phyloP scores from a whole-genome alignment of 2,113 vertebrate genomes.

The Amazona guildingii region DNA sequence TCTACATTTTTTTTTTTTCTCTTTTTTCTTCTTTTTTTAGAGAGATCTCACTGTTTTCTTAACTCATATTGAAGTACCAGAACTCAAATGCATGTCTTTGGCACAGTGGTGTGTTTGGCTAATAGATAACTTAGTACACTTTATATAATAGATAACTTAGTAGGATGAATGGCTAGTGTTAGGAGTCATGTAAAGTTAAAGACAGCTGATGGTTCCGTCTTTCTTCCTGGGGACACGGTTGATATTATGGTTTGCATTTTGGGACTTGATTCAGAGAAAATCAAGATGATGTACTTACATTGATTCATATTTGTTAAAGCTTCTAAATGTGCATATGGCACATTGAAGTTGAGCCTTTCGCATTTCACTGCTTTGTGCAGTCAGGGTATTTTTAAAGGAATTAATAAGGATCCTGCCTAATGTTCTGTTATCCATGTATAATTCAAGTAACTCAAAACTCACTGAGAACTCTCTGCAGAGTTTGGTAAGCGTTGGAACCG shows the following conservation, averaged over 20 bases:
- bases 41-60: background rate
- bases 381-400: background rate
- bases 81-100: background rate
- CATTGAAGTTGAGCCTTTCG: background rate
- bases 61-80: background rate
- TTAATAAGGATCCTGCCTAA: background rate
- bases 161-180: background rate
- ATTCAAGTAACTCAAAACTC: background rate
- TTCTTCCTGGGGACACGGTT: background rate
- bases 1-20: rapidly evolving
- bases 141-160: background rate
- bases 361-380: background rate
- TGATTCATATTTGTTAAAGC: background rate
- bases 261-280: background rate
- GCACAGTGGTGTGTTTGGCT: background rate
- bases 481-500: background rate
- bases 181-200: background rate
- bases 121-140: background rate
- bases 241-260: background rate
- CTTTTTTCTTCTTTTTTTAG: background rate
- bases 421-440: background rate
- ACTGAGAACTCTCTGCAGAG: background rate
- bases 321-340: background rate
- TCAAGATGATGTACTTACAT: background rate
- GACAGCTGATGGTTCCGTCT: background rate